A percentile compares a stretch with the other conserved stretches of the same genome.
Conservation (phyloP, 1,140 invertebrate genomes). For the Harpegnathos saltator region DNA sequence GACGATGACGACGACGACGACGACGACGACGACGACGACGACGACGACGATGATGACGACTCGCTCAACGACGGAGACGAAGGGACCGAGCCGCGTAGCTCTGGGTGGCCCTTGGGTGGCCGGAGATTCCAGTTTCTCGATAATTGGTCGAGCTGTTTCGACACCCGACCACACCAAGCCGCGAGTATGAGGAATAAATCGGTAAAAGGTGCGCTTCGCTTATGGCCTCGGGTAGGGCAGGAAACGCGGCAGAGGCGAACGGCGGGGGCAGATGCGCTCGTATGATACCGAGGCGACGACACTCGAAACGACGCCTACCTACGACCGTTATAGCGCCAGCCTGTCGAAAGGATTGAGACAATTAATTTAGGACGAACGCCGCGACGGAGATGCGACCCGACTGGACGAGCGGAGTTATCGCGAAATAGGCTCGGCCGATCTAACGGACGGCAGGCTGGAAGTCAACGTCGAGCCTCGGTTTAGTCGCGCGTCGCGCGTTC, state of each 20-base stretch:
- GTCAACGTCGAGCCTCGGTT: not conserved
- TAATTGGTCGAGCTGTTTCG: constrained; percentile 87
- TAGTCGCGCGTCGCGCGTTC: not conserved
- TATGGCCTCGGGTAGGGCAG: constrained; percentile 1
- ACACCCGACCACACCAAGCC: constrained; percentile 84
- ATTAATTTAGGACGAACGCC: constrained; percentile 64
- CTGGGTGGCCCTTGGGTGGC: constrained; percentile 81
- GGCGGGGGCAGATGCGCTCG: constrained; percentile 58
- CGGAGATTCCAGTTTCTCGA: constrained; percentile 86
- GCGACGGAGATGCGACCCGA: constrained; percentile 13
- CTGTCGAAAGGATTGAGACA: constrained; percentile 53
- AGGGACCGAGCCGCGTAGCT: constrained; percentile 52
- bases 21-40: too few relatives aligned
- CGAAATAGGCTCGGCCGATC: not conserved
- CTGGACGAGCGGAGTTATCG: constrained; percentile 10
- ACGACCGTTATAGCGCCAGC: constrained; percentile 71
- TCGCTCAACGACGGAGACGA: constrained; percentile 46
- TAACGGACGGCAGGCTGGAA: not conserved
- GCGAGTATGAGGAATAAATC: constrained; percentile 81
- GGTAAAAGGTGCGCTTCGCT: constrained; percentile 48
- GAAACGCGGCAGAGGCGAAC: constrained; percentile 27
- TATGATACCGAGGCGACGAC: constrained; percentile 68
- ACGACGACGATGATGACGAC: constrained; percentile 32
- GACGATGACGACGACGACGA: constrained; percentile 13
- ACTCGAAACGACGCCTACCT: constrained; percentile 70